phyloP scores from a whole-genome alignment of 1,140 invertebrate species.

The Chironomus tepperi region DNA sequence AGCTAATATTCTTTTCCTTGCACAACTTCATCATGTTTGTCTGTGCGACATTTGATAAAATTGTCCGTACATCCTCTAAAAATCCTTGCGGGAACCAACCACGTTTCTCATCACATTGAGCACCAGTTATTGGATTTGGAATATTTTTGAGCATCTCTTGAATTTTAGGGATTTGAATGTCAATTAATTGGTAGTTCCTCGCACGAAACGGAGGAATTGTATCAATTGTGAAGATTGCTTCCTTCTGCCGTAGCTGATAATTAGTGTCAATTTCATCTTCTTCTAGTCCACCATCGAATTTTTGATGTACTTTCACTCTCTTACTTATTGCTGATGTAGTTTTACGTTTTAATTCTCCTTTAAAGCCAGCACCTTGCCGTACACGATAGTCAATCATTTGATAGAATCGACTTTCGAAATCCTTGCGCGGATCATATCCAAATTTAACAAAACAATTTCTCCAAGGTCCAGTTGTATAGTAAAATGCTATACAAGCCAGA shows the following conservation, averaged over 20 bases:
- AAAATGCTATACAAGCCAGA: constrained; percentile 72
- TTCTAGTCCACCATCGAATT: background rate
- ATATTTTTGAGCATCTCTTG: constrained; percentile 64
- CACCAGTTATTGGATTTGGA: constrained; percentile 50
- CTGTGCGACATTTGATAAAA: constrained; percentile 53
- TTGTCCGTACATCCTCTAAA: constrained; percentile 56
- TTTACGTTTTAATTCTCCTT: background rate
- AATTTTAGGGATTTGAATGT: constrained; percentile 76
- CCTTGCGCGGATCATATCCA: constrained; percentile 78
- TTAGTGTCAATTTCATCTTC: constrained; percentile 19
- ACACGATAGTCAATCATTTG: constrained; percentile 80
- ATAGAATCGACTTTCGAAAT: constrained; percentile 67
- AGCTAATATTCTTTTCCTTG: background rate
- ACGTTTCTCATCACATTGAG: constrained; percentile 57
- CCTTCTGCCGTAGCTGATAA: background rate
- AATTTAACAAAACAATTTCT: constrained; percentile 72
- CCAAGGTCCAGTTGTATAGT: constrained; percentile 83
- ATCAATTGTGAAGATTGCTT: background rate
- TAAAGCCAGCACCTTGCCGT: constrained; percentile 41
- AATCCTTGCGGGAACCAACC: constrained; percentile 67
- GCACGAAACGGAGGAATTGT: background rate
- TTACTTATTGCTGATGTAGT: background rate
- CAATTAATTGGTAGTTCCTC: constrained; percentile 57
- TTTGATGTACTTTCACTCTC: background rate
- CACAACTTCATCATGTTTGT: constrained; percentile 25